phyloP scores from a whole-genome alignment of 2,797 vertebrate genomes.

The Strix occidentalis region DNA sequence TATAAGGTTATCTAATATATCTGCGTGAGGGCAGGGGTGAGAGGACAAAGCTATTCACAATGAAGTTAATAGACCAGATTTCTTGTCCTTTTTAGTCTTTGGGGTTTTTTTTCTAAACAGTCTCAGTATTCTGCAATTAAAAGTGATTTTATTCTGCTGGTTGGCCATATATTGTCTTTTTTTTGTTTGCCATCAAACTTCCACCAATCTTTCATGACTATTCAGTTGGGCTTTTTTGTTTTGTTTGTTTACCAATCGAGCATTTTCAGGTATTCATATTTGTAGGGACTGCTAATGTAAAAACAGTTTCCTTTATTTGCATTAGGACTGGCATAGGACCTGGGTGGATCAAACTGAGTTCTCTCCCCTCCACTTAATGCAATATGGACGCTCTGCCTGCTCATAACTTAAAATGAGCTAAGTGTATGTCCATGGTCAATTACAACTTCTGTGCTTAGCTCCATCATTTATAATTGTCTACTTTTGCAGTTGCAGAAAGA shows the following conservation, averaged over 20 bases:
- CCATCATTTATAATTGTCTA: not conserved
- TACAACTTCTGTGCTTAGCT: not conserved
- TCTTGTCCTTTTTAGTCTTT: not conserved
- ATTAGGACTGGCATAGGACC: not conserved
- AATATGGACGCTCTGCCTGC: not conserved
- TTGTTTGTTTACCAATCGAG: not conserved
- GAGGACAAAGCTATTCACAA: not conserved
- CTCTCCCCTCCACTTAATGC: not conserved
- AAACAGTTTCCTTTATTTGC: not conserved
- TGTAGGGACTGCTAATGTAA: not conserved
- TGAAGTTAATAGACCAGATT: not conserved
- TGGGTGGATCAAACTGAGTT: not conserved
- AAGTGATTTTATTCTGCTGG: not conserved
- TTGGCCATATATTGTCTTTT: not conserved
- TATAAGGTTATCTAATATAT: not conserved
- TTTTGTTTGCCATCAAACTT: not conserved
- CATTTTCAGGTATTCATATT: not conserved
- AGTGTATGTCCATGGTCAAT: rapidly evolving
- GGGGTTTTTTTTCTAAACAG: rapidly evolving
- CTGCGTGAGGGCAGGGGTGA: not conserved
- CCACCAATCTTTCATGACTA: not conserved
- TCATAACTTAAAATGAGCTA: not conserved
- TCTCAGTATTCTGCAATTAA: not conserved
- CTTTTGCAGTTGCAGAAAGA: not conserved
- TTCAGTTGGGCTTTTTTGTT: not conserved